Evolutionary conservation across 2,888 invertebrate genomes (phyloP).

Genomic region (Sipha maydis): DNA sequence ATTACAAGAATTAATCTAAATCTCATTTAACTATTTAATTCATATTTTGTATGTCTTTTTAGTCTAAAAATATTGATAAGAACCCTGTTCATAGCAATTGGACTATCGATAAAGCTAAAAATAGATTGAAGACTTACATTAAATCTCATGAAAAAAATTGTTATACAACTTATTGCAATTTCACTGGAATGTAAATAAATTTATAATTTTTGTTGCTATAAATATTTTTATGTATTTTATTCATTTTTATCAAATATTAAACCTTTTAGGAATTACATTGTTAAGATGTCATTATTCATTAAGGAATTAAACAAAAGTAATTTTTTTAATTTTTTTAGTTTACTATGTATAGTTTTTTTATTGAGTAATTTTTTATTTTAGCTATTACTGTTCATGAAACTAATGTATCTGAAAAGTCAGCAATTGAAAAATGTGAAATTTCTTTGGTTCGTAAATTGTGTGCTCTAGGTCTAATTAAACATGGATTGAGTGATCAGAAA

Average conservation of each 20-base stretch:
- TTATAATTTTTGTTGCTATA: background rate
- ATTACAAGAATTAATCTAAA: constrained; percentile 54
- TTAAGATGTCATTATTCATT: constrained; percentile 90
- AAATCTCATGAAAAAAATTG: constrained; percentile 79
- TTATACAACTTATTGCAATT: background rate
- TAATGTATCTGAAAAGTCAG: constrained; percentile 95
- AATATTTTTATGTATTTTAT: background rate
- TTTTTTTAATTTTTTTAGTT: constrained; percentile 64
- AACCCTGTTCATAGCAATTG: constrained; percentile 98
- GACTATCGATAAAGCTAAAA: constrained; percentile 98
- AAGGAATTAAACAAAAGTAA: constrained; percentile 84
- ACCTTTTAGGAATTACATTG: constrained; percentile 86
- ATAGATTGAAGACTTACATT: constrained; percentile 94
- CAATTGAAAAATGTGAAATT: constrained; percentile 95
- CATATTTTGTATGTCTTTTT: constrained; percentile 50
- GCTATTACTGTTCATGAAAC: constrained; percentile 81
- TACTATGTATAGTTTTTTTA: background rate
- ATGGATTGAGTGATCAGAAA: constrained; percentile 79
- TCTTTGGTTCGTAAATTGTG: constrained; percentile 93
- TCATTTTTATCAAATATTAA: background rate
- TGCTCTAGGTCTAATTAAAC: constrained; percentile 92
- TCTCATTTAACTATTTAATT: constrained; percentile 3
- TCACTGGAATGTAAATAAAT: background rate
- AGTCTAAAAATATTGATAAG: constrained; percentile 91
- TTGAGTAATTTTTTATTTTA: constrained; percentile 63